Evolutionary conservation across 2,113 vertebrate genomes (phyloP), one percentile per base, ranked within the genome.

Genomic region (Notiomystis cincta): DNA sequence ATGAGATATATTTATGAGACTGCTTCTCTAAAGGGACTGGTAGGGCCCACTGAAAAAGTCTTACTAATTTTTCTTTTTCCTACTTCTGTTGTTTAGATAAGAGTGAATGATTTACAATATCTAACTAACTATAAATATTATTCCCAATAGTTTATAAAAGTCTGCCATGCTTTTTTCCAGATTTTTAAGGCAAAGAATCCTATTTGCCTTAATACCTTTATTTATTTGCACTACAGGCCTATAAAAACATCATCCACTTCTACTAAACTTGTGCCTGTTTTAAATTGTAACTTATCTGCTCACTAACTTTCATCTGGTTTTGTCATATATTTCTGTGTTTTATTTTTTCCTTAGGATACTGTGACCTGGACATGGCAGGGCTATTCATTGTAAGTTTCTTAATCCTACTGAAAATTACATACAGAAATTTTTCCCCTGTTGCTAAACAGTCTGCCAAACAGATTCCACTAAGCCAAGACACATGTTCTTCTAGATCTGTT

Each of bases 361-460:
- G 99, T 99, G 93, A 99, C 99, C 51, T 99, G 99, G 99, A 99
- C 99, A 2, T 99, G 99, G 99, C 99, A 99, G 93, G 99, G 99
- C 22, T 99, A 98, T 82, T 98, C 97, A 69, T 96, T 98, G 99
- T 99, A 98, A 99, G 99, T 98, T 53, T 37, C 50, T 78, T 87
- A 35, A 88, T 80, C 64, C 45, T 87, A 31, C 44, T 89, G 66
- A 89, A 95, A 94, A 91, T 84, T 75, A 35, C 17, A 37, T 51
- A 33, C 2, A 44, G 50, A 44, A 35, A 17, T 37, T 70, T 67
- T 61, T 31, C 35, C 35, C 31, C n/a, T 13, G 1, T 62, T 88
- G 33, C 58, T 90, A 24, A 92, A 66, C 42, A 47, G 10, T 72
- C 85, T 93, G 82, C 54, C 79, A 83, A 58, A 90, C 17, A 87